Conservation (phyloP, 2,113 vertebrate species). For the Columba janthina region DNA sequence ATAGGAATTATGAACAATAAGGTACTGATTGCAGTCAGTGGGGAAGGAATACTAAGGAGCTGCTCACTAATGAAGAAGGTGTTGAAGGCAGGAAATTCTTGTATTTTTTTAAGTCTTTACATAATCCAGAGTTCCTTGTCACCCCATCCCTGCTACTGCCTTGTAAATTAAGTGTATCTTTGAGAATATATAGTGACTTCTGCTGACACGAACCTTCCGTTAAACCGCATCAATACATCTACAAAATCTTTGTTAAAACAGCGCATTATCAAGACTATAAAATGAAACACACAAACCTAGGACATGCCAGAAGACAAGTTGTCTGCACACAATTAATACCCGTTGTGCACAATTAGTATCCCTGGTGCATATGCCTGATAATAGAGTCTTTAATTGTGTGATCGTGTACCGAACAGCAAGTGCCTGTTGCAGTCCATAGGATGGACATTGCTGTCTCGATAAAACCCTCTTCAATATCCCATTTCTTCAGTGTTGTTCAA, state of each 20-base stretch:
- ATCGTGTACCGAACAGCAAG: not conserved
- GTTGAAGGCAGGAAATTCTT: constrained; percentile 62
- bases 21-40: constrained; percentile 63
- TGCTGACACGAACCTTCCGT: not conserved
- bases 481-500: not conserved
- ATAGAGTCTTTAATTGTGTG: not conserved
- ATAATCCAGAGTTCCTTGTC: constrained; percentile 46
- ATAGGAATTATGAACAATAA: constrained; percentile 66
- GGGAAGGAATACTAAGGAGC: constrained; percentile 56
- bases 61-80: constrained; percentile 51
- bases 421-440: not conserved
- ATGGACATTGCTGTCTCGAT: not conserved
- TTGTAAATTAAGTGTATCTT: constrained; percentile 5
- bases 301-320: not conserved
- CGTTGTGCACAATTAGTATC: not conserved
- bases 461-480: not conserved
- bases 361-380: not conserved
- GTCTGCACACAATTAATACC: not conserved
- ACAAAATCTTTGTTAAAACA: not conserved
- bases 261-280: not conserved
- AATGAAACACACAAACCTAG: not conserved
- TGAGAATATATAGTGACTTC: not conserved
- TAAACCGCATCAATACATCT: not conserved
- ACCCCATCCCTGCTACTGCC: not conserved
- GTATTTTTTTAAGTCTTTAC: constrained; percentile 34